Evolutionary conservation across 2,888 invertebrate species (phyloP).

Genomic region (Cheilosia impressa): DNA sequence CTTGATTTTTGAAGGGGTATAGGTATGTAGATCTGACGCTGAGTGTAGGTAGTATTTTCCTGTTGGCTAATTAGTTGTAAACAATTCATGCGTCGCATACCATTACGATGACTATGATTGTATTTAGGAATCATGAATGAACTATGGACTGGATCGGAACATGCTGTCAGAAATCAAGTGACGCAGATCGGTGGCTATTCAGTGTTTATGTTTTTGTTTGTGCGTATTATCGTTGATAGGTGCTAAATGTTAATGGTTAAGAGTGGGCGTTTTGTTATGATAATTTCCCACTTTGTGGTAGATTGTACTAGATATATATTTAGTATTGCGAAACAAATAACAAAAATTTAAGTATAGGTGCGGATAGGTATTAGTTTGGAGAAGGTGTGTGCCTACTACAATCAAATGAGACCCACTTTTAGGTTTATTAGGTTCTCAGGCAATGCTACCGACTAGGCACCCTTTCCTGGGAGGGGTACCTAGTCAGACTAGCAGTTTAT

Average conservation of each 20-base stretch:
- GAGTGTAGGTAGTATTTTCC: neutral
- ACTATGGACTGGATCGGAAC: neutral
- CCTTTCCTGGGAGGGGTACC: too few relatives aligned
- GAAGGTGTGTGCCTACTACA: too few relatives aligned
- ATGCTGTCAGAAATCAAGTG: neutral
- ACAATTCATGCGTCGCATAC: neutral
- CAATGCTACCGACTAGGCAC: too few relatives aligned
- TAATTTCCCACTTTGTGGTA: neutral
- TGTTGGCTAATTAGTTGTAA: neutral
- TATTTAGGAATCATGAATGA: constrained; percentile 11
- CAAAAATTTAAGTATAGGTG: too few relatives aligned
- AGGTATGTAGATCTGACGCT: too few relatives aligned
- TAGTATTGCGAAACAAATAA: neutral
- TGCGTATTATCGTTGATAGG: neutral
- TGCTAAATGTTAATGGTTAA: too few relatives aligned
- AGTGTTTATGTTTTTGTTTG: neutral
- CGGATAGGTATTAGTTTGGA: neutral
- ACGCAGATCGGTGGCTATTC: neutral
- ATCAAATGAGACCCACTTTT: too few relatives aligned
- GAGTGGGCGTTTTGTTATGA: constrained; percentile 13
- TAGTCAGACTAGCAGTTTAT: too few relatives aligned
- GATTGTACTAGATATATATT: neutral
- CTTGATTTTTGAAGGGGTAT: neutral
- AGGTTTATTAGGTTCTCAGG: too few relatives aligned
- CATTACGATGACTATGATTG: neutral